Conservation (phyloP, 2,113 vertebrate genomes). For the Pantherophis guttatus region DNA sequence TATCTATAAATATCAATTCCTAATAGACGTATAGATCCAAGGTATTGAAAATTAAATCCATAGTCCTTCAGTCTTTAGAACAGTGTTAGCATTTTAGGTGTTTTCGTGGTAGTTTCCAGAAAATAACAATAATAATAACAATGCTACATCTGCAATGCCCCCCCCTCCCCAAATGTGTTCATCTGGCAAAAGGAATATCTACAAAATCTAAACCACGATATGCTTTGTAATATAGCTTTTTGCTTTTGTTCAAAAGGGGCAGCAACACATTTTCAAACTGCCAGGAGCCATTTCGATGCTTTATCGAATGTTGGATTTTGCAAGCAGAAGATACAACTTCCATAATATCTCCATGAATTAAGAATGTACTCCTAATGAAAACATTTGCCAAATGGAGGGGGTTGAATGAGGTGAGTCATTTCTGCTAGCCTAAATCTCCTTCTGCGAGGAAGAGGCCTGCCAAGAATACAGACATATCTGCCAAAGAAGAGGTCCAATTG, state of each 20-base stretch:
- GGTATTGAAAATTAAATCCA: neutral
- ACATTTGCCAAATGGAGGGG: neutral
- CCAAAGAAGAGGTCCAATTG: neutral
- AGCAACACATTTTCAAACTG: neutral
- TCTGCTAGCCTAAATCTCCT: neutral
- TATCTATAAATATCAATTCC: neutral
- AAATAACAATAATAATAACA: neutral
- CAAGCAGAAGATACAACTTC: neutral
- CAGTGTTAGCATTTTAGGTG: neutral
- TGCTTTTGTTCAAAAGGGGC: neutral
- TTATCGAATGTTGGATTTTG: neutral
- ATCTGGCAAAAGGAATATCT: neutral
- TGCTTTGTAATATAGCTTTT: neutral
- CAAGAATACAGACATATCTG: neutral
- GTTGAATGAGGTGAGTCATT: neutral
- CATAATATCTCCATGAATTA: neutral
- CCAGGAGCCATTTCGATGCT: neutral
- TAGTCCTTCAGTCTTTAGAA: neutral
- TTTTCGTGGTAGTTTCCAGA: neutral
- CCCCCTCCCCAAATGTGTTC: neutral
- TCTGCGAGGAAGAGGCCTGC: neutral
- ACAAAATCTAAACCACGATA: neutral
- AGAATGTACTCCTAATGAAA: neutral
- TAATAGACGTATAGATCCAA: neutral
- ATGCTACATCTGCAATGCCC: neutral